phyloP scores from a whole-genome alignment of 2,797 vertebrate genomes.

The Hippoglossus hippoglossus region DNA sequence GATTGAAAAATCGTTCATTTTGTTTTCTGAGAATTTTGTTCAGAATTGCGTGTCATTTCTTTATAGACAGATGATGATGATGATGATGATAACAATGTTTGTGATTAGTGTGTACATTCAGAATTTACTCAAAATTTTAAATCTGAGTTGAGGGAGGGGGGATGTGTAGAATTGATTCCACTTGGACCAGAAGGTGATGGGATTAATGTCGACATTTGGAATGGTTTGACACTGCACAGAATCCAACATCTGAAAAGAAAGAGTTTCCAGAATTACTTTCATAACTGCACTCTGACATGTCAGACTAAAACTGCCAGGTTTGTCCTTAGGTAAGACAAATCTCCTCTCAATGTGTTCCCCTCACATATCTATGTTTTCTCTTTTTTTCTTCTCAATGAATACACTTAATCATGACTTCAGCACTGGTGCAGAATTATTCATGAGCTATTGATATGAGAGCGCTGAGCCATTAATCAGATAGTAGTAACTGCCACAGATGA shows the following conservation, averaged over 20 bases:
- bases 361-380: conserved; percentile 63
- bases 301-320: conserved; percentile 1
- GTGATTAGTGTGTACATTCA: not conserved
- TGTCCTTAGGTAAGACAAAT: conserved; percentile 27
- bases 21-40: too few species aligned
- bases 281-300: not conserved
- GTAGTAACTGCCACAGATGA: conserved; percentile 68
- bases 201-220: not conserved
- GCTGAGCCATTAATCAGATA: conserved; percentile 79
- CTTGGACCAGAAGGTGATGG: not conserved
- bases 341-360: conserved; percentile 22
- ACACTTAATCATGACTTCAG: conserved; percentile 74
- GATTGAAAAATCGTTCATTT: not conserved
- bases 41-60: too few species aligned
- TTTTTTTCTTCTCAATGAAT: conserved; percentile 61
- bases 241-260: not conserved
- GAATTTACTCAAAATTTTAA: not conserved
- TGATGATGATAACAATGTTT: too few species aligned
- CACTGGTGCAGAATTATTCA: conserved; percentile 77
- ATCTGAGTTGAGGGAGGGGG: not conserved
- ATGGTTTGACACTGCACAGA: too few species aligned
- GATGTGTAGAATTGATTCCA: not conserved
- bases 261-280: not conserved
- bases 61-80: too few species aligned
- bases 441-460: conserved; percentile 79